Conservation (phyloP, 2,113 vertebrate genomes). For the Climacteris rufus region DNA sequence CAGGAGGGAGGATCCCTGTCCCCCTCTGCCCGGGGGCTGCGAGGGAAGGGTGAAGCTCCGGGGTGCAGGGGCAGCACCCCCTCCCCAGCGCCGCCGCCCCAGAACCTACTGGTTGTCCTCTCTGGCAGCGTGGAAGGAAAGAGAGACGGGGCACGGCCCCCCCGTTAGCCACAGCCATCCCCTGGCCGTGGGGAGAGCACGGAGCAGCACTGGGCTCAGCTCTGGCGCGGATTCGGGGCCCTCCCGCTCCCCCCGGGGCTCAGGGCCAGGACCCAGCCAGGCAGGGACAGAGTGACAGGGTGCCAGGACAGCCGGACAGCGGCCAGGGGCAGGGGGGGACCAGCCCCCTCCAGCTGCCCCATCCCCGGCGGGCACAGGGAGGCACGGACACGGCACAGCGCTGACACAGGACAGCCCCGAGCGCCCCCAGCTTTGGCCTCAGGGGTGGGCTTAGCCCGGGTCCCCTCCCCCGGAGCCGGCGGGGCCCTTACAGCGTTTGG, state of each 20-base stretch:
- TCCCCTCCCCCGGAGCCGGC: accelerated
- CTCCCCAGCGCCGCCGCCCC: not conserved
- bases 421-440: not conserved
- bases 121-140: conserved; percentile 72
- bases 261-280: not conserved
- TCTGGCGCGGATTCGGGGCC: not conserved
- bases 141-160: not conserved
- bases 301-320: not conserved
- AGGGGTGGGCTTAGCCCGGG: not conserved
- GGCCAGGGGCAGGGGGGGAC: not conserved
- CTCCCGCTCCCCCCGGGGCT: accelerated
- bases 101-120: conserved; percentile 77
- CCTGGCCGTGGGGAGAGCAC: accelerated
- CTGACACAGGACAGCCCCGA: not conserved
- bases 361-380: not conserved
- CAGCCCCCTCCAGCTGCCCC: not conserved
- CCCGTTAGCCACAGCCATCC: not conserved
- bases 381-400: not conserved
- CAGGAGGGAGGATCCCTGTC: not conserved
- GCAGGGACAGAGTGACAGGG: not conserved
- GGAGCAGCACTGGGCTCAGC: not conserved
- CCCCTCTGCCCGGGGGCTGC: accelerated
- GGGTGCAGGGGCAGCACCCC: not conserved
- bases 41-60: not conserved
- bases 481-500: conserved; percentile 88